Evolutionary conservation across 37 sponge, comb jelly and placozoan species (phyloP), one percentile per base, ranked within the genome.

Genomic region (Beroe forskalii): DNA sequence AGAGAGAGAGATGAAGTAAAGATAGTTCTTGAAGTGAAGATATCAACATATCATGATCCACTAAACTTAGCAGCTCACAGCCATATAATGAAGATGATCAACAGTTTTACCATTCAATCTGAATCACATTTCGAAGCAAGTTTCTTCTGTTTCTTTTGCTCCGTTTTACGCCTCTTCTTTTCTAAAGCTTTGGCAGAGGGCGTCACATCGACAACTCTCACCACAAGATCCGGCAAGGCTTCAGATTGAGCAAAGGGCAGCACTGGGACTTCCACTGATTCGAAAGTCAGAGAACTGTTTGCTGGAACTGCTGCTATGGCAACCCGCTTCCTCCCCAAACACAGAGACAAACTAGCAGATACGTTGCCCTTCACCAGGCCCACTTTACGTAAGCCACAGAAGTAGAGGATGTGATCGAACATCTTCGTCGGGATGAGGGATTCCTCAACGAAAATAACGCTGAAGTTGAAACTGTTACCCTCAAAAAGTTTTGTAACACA

Each of bases 401-500:
- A 44, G 4, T 80, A 44, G 24, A 80, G 48, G 8, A 80, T 44
- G 55, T 80, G 86, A 43, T 80, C 86, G 31, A 44, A 80, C 40
- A 80, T 44, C 30, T 38, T 41, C 3, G 55, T 80, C 25, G 86
- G 55, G 4, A 80, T 44, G 25, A 80, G 40, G 35, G 38, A 42
- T 44, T 80, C 86, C 40, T 80, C 86, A 23, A 80, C 86, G 35
- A 80, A 41, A 4, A 80, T 38, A 6, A 30, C 86, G 8, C 40
- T 23, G n/a, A 80, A 44, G 1, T 41, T 41, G 55, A 44, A 44
- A 6, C 4, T 4, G 48, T 41, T 42, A 4, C 35, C 3, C 35
- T 80, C 86, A 48, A 42, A 80, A 1, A 41, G 55, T 80, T 80
- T 80, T 4, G 86, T 80, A 20, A 80, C 55, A 44, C 55, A 44